phyloP scores from a whole-genome alignment of 64 coral and sea anemone species.

The Montipora cactus region DNA sequence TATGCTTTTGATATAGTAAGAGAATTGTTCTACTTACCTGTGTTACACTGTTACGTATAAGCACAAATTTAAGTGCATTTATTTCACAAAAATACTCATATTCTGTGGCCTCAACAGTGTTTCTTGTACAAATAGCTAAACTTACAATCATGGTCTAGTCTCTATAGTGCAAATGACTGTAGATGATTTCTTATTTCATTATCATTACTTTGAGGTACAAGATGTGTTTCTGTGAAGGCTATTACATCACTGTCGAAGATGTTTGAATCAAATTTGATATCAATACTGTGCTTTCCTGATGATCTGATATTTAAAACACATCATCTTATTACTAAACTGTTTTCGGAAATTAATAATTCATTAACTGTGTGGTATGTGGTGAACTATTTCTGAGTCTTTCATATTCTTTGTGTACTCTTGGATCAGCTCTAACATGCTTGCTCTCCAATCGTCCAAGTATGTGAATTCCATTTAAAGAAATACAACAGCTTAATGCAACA shows the following conservation, averaged over 20 bases:
- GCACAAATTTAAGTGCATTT: conserved; percentile 6
- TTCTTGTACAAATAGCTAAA: neutral
- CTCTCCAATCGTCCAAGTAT: too few relatives aligned
- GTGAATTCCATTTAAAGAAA: neutral
- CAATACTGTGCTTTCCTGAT: conserved; percentile 24
- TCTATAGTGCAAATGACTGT: neutral
- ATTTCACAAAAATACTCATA: conserved; percentile 40
- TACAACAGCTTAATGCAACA: too few relatives aligned
- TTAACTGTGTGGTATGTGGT: too few relatives aligned
- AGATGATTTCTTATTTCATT: neutral
- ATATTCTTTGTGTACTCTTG: too few relatives aligned
- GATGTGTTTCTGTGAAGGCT: neutral
- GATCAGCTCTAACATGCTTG: too few relatives aligned
- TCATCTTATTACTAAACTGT: neutral
- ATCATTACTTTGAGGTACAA: neutral
- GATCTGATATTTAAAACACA: conserved; percentile 6
- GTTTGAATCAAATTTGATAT: conserved; percentile 2
- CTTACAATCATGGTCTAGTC: neutral
- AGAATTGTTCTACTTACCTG: neutral
- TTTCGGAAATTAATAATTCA: neutral
- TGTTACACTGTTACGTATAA: neutral
- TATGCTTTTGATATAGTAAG: conserved; percentile 34
- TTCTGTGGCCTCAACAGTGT: conserved; percentile 22
- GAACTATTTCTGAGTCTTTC: too few relatives aligned
- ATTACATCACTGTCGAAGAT: neutral